These are phyloP conservation scores for Petrosia ficiformis DNA, from an alignment of 37 sponge, comb jelly and placozoan species.

Conservation along the genomic window DNA sequence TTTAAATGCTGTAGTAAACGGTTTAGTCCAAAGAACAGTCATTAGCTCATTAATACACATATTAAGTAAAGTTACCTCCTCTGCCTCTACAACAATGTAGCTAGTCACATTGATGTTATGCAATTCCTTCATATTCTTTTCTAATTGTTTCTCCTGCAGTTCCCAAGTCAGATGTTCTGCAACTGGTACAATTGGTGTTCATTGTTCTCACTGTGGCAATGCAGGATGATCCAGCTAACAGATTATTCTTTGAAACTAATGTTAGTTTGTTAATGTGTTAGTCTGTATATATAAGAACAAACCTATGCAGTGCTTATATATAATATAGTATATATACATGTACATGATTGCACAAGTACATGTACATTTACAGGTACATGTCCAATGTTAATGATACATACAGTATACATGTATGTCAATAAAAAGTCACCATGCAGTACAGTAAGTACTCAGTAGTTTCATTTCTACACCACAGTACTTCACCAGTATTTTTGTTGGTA, in stretches of 20 bases:
- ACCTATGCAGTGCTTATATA: neutral
- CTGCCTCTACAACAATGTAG: no score
- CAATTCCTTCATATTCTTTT: no score
- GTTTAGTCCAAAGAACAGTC: neutral
- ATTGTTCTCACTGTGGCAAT: slow-evolving; percentile 70
- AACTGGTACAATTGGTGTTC: slow-evolving; percentile 69
- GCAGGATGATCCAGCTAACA: slow-evolving; percentile 88
- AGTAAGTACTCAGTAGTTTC: no score
- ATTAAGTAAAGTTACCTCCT: no score
- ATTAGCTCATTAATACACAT: no score
- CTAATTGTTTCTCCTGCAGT: neutral
- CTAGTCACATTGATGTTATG: no score
- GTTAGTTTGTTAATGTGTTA: slow-evolving; percentile 36
- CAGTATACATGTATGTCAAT: no score
- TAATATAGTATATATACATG: slow-evolving; percentile 5
- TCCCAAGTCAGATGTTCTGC: slow-evolving; percentile 38
- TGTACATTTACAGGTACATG: neutral
- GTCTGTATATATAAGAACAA: neutral
- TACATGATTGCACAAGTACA: neutral
- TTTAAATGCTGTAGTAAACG: no score
- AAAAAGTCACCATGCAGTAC: no score
- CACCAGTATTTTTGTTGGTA: no score
- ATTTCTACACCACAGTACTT: no score
- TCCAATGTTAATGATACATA: neutral
- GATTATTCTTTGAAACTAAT: slow-evolving; percentile 68